Conservation (phyloP, 2,797 vertebrate species). For the Lindbergichthys nudifrons region DNA sequence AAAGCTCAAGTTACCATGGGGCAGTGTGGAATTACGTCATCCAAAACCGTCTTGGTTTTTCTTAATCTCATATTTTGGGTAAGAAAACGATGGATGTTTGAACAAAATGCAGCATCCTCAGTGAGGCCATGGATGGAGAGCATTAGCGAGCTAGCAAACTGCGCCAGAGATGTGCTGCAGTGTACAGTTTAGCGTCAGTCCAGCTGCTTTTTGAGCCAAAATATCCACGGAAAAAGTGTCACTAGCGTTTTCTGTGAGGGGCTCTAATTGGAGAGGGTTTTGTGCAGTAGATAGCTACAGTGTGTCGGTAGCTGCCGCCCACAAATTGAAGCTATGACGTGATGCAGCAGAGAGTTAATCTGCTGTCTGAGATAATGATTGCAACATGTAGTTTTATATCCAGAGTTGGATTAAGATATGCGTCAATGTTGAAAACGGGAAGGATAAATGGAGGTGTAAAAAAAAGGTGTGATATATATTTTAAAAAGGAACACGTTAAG, state of each 20-base stretch:
- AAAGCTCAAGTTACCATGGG: constrained; percentile 83
- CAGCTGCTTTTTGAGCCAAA: not conserved
- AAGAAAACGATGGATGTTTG: constrained; percentile 67
- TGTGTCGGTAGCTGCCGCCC: constrained; percentile 35
- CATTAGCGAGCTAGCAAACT: constrained; percentile 65
- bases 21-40: constrained; percentile 98
- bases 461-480: too few species aligned
- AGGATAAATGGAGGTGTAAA: too few species aligned
- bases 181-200: not conserved
- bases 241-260: not conserved
- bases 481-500: too few species aligned
- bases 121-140: constrained; percentile 49
- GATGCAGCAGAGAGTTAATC: constrained; percentile 54
- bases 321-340: constrained; percentile 59
- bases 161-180: constrained; percentile 66
- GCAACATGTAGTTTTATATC: not conserved
- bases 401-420: not conserved
- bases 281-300: not conserved
- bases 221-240: not conserved
- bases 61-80: constrained; percentile 99
- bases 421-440: not conserved
- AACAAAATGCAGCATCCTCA: constrained; percentile 56
- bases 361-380: constrained; percentile 8
- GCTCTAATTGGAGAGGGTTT: accelerated
- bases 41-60: constrained; percentile 97